Evolutionary conservation across 2,888 invertebrate species (phyloP), one percentile per base, ranked within the genome.

Genomic region (Mythimna loreyi): DNA sequence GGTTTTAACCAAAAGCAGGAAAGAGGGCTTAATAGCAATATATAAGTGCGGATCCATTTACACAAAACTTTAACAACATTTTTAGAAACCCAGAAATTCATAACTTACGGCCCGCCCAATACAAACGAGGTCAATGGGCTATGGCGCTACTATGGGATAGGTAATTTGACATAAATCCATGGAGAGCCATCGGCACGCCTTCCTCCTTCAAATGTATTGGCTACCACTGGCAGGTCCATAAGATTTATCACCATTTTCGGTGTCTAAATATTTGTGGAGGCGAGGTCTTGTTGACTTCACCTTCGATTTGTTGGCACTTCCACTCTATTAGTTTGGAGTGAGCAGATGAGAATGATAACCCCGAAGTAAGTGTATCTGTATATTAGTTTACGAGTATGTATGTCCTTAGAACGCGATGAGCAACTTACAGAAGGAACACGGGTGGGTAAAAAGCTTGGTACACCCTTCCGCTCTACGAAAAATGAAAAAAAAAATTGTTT

Each of bases 101-200:
- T 81, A 25, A 79, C 83, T 87, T 86, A 81, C 52, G 49, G 79
- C 84, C 8, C 36, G 40, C 49, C 61, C 47, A 70, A 64, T 67
- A 59, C 74, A 85, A 93, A 91, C 86, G 87, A 90, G 92, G 93
- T 92, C 93, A 92, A 92, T 90, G 83, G 91, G 89, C 89, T 87
- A 89, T 74, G 76, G 82, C 70, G 80, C 63, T 79, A 87, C 90
- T 88, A 91, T 89, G 86, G 89, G 90, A 89, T 89, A 91, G 91
- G 92, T 93, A 93, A 92, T 93, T 92, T 92, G 92, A 93, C 92
- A 94, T 94, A 93, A 94, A 94, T 93, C 90, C 89, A 83, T 81
- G 81, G 87, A 87, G 86, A 86, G 85, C 91, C 84, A 92, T 93
- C 86, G 93, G 88, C 92, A 91, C 92, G 88, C 92, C 91, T 83